Percentiles rank a stretch among this genome's conserved stretches.
Conservation (phyloP, 2,888 invertebrate genomes). For the Synanthedon tipuliformis region DNA sequence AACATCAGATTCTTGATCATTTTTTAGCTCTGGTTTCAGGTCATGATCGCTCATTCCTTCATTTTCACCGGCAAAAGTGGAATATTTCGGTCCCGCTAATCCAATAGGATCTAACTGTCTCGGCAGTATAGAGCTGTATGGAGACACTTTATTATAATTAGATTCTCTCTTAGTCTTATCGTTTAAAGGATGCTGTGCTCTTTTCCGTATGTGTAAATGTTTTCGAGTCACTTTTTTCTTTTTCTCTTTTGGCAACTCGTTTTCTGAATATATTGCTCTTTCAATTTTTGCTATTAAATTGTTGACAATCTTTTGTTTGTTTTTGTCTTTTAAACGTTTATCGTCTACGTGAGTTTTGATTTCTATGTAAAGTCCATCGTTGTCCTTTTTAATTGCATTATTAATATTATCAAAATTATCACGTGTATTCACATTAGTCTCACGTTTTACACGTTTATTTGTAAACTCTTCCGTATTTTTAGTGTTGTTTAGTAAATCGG, state of each 20-base stretch:
- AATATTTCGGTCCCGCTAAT: conserved; percentile 12
- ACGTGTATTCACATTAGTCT: no score
- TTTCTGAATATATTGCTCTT: conserved; percentile 38
- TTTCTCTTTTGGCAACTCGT: conserved; percentile 10
- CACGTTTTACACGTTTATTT: no score
- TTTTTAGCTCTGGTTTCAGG: conserved; percentile 19
- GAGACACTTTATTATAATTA: conserved; percentile 17
- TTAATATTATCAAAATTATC: no score
- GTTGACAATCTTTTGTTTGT: conserved; percentile 43
- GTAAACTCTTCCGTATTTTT: no score
- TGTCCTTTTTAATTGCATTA: conserved; percentile 12
- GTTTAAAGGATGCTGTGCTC: conserved; percentile 37
- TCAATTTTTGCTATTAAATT: conserved; percentile 49
- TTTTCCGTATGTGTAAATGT: conserved; percentile 35
- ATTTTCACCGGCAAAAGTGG: conserved; percentile 4
- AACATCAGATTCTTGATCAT: conserved; percentile 22
- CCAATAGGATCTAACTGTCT: conserved; percentile 37
- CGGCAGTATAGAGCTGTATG: conserved; percentile 16
- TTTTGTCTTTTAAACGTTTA: conserved; percentile 44
- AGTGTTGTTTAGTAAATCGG: background rate
- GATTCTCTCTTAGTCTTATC: conserved; percentile 8
- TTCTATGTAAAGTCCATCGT: conserved; percentile 53
- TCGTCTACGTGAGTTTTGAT: conserved; percentile 59
- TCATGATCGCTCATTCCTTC: conserved; percentile 11
- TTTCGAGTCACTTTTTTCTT: conserved; percentile 18